A percentile compares a stretch with the other conserved stretches of the same genome.
Conservation (phyloP, 1,140 invertebrate genomes). For the Conus ventricosus region DNA sequence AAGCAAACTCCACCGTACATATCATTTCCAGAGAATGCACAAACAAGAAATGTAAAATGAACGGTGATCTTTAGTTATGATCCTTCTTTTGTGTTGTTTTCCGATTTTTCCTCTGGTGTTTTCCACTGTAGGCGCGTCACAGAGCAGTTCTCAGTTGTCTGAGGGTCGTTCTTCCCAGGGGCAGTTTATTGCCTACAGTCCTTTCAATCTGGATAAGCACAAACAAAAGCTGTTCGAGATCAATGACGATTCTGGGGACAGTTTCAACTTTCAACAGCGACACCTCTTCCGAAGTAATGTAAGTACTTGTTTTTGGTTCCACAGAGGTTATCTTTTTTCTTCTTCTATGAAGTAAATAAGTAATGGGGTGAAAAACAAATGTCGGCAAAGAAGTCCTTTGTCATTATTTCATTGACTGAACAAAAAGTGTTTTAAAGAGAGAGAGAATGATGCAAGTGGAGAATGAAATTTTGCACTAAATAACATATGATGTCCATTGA, state of each 20-base stretch:
- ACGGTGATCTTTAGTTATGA: neutral
- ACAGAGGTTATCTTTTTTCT: no score
- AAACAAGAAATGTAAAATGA: no score
- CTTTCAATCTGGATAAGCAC: slow-evolving; percentile 15
- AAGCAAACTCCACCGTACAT: no score
- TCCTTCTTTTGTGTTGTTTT: neutral
- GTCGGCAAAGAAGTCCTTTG: no score
- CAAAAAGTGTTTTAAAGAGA: no score
- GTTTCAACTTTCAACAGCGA: neutral
- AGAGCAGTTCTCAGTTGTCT: neutral
- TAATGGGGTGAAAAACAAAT: no score
- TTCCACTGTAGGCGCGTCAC: neutral
- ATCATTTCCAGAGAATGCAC: no score
- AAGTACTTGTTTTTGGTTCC: neutral
- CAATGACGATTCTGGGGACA: neutral
- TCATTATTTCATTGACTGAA: no score
- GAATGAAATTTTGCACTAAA: no score
- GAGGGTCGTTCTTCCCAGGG: neutral
- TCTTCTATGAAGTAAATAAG: no score
- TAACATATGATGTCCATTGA: no score
- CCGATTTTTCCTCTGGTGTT: neutral
- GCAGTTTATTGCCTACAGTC: neutral
- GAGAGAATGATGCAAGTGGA: no score
- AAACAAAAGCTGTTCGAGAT: neutral
- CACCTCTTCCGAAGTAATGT: neutral